These are phyloP conservation scores for Artibeus lituratus DNA, from an alignment of 2,797 vertebrate genomes.

Conservation along the genomic window DNA sequence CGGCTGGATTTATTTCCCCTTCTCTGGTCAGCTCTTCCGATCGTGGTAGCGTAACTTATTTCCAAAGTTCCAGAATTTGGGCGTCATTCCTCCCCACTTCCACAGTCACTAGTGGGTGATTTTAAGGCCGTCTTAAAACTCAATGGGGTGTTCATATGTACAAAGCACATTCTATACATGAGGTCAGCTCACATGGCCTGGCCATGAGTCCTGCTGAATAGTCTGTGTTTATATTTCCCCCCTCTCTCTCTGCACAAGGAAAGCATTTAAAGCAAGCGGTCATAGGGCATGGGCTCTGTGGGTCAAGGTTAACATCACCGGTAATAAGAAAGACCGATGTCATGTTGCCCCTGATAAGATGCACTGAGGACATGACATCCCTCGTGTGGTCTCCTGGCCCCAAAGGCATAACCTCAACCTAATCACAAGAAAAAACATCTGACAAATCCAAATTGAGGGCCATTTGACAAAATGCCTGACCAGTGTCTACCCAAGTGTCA, in stretches of 20 bases:
- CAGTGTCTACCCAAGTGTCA: neutral
- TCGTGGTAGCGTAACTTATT: slow-evolving; percentile 29
- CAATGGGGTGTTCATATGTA: neutral
- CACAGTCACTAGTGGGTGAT: neutral
- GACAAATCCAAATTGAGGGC: neutral
- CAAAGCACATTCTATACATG: neutral
- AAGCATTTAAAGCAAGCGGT: neutral
- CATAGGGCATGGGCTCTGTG: neutral
- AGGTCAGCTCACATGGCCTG: neutral
- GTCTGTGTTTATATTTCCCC: neutral
- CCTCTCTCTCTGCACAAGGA: neutral
- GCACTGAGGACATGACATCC: accelerated
- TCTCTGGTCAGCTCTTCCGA: slow-evolving; percentile 53
- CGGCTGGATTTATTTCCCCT: slow-evolving; percentile 44
- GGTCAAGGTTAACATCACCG: neutral
- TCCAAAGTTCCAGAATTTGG: neutral
- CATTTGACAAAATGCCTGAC: accelerated
- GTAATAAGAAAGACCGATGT: neutral
- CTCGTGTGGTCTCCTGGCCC: neutral
- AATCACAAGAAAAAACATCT: neutral
- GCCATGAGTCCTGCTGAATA: accelerated
- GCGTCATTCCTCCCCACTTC: neutral
- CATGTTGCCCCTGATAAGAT: neutral
- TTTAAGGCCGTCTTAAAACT: neutral
- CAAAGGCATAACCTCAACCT: neutral